A percentile compares a stretch with the other conserved stretches of the same genome.
These are phyloP conservation scores for Mimumesa dahlbomi DNA, from an alignment of 2,888 invertebrate species.

Conservation along the genomic window DNA sequence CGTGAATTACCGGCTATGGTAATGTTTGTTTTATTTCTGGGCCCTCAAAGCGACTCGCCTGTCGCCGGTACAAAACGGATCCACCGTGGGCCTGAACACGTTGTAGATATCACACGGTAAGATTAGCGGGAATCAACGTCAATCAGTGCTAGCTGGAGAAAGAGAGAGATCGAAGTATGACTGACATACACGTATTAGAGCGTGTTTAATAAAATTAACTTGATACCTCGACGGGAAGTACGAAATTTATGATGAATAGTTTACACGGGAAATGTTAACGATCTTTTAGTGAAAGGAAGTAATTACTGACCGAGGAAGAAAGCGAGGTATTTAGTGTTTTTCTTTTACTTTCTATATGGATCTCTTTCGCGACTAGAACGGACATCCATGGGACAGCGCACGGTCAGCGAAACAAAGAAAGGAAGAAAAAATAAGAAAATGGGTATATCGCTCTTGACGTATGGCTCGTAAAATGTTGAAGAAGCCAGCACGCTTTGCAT, in stretches of 20 bases:
- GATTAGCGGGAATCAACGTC: too few species aligned
- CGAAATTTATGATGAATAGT: too few species aligned
- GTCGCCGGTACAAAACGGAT: not conserved
- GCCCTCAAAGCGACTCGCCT: not conserved
- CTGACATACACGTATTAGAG: too few species aligned
- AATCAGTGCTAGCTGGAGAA: too few species aligned
- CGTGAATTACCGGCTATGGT: not conserved
- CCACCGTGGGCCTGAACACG: not conserved
- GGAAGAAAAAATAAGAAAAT: conserved; percentile 15
- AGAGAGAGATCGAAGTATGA: too few species aligned
- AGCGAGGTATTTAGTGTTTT: conserved; percentile 14
- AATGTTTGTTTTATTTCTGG: not conserved
- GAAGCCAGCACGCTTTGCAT: conserved; percentile 53
- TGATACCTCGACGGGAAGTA: not conserved
- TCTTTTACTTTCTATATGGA: conserved; percentile 11
- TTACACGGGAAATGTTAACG: too few species aligned
- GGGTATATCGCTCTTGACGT: conserved; percentile 32
- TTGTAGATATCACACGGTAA: too few species aligned
- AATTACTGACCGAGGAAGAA: conserved; percentile 1
- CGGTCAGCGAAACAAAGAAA: too few species aligned
- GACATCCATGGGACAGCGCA: conserved; percentile 40
- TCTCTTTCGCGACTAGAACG: conserved; percentile 13
- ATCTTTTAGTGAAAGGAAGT: conserved; percentile 3
- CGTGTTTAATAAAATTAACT: too few species aligned
- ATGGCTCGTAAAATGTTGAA: conserved; percentile 44